Evolutionary conservation across 2,888 invertebrate species (phyloP), one percentile per base, ranked within the genome.

Genomic region (Camponotus fellah): DNA sequence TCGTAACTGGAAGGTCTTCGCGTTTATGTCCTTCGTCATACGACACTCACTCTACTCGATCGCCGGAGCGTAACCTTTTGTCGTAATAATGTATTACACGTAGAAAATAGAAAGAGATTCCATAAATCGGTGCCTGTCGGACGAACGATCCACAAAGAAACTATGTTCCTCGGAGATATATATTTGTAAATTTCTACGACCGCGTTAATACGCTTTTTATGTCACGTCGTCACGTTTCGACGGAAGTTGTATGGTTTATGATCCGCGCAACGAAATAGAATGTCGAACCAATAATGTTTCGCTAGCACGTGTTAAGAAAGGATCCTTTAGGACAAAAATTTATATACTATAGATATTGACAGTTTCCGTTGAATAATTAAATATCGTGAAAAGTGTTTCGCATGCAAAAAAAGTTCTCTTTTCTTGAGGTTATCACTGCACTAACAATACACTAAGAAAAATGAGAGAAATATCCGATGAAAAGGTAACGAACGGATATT

Each of bases 151-250:
- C 49, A 56, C 49, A 43, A 43, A 10, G 56, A 40, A n/a, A 37
- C 65, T 40, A 21, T 17, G 43, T 46, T 34, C 43, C 40, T 66
- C 71, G 81, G 40, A 75, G 83, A 82, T 46, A 86, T 88, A 79
- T 62, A 88, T 86, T 88, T 88, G 89, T 88, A 86, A 88, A 84
- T 86, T 84, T 82, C 60, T 68, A 84, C 43, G 76, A 72, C 53
- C 75, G 77, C 76, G 82, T 90, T 90, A 85, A 89, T 85, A 84
- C 71, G 69, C 65, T 85, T 83, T 82, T 86, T 84, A 86, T 77
- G 82, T 76, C 49, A 53, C 49, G n/a, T 53, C 83, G 65, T 77
- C 65, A 46, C 32, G 40, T 66, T 49, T 68, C 37, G 62, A 46
- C 81, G 53, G 43, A 40, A 62, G 40, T 60, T 26, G 37, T 79